phyloP scores from a whole-genome alignment of 2,888 invertebrate genomes.

The Rotaria macrura region DNA sequence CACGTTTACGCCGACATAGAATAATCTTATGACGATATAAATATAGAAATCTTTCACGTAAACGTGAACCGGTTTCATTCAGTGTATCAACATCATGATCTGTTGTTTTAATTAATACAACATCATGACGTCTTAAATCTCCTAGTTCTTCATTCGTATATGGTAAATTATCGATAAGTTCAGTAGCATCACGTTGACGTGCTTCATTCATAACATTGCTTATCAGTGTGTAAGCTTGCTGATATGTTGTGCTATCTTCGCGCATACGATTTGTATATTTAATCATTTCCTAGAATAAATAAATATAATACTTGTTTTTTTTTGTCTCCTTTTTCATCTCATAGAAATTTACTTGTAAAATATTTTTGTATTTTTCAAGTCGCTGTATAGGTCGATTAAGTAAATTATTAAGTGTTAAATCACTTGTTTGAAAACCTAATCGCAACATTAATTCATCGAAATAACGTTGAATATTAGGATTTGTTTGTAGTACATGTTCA shows the following conservation, averaged over 20 bases:
- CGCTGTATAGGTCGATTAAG: conserved; percentile 31
- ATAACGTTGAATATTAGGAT: conserved; percentile 13
- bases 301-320: too few species aligned
- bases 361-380: conserved; percentile 24
- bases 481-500: conserved; percentile 14
- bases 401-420: conserved; percentile 24
- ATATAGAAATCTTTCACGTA: conserved; percentile 11
- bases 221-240: conserved; percentile 17
- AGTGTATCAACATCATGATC: neutral
- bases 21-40: neutral
- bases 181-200: neutral
- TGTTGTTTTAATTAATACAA: conserved; percentile 3
- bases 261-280: conserved; percentile 25
- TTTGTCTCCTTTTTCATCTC: too few species aligned
- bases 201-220: neutral
- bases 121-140: conserved; percentile 9
- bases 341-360: conserved; percentile 27
- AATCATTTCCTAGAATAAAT: conserved; percentile 23
- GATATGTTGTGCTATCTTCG: neutral
- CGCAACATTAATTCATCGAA: neutral
- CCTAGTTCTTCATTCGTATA: neutral
- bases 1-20: conserved; percentile 2
- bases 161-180: neutral
- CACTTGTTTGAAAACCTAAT: neutral
- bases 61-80: neutral